phyloP scores from a whole-genome alignment of 1,140 invertebrate genomes.

The Drosophila pruinosa region DNA sequence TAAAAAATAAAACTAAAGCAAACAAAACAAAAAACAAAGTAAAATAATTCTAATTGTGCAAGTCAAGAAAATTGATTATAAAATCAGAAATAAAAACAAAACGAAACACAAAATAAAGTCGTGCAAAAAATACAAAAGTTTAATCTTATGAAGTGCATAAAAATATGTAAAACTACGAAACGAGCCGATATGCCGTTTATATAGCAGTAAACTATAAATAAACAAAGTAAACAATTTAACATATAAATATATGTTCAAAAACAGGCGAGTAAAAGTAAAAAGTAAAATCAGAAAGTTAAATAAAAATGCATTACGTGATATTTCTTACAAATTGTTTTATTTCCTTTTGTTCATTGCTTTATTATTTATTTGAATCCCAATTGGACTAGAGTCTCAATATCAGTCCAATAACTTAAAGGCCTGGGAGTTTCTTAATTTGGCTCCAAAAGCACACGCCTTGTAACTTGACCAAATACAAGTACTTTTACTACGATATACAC shows the following conservation, averaged over 20 bases:
- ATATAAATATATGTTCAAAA: slow-evolving; percentile 33
- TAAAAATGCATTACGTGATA: slow-evolving; percentile 78
- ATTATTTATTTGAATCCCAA: neutral
- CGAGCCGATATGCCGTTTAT: slow-evolving; percentile 22
- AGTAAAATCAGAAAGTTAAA: slow-evolving; percentile 59
- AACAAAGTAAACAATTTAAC: slow-evolving; percentile 29
- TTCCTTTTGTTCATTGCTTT: slow-evolving; percentile 34
- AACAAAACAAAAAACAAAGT: slow-evolving; percentile 20
- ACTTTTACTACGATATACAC: slow-evolving; percentile 23
- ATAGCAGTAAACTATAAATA: slow-evolving; percentile 20
- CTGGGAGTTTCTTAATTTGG: slow-evolving; percentile 5
- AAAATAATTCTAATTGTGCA: slow-evolving; percentile 55
- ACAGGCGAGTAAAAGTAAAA: slow-evolving; percentile 40
- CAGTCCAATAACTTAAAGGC: neutral
- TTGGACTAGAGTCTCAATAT: neutral
- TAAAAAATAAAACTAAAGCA: slow-evolving; percentile 50
- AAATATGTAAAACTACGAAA: slow-evolving; percentile 53
- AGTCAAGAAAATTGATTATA: slow-evolving; percentile 48
- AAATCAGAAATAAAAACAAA: slow-evolving; percentile 20
- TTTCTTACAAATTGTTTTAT: slow-evolving; percentile 72
- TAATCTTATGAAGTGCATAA: slow-evolving; percentile 47
- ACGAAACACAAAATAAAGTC: neutral
- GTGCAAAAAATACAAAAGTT: slow-evolving; percentile 35
- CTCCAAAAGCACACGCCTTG: slow-evolving; percentile 44
- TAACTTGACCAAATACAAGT: slow-evolving; percentile 61